Base-by-base conservation (phyloP, 1,140 invertebrate genomes). In the Drosophila athabasca region DNA sequence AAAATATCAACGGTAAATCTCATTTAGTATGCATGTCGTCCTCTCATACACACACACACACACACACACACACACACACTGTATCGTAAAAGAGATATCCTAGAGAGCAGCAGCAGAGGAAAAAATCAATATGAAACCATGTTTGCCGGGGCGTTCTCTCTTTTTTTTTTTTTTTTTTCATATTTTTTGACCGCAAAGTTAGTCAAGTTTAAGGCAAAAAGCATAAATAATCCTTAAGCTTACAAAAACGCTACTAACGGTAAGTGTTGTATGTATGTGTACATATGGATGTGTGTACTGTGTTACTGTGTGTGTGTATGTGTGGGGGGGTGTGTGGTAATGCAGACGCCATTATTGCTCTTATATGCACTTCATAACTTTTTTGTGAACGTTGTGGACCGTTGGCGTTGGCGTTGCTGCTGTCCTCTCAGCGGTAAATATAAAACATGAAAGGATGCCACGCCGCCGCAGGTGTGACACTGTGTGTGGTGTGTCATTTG, bases 131-230 rank as follows among this genome's bases (percentile, higher is more conserved):
- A 53, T 59, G 41, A 45, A 60, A 57, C 43, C 24, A 4, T 13
- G 8, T 51, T 31, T 31, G 8, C n/a, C 17, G 45, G 24, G 2
- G 31, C 4, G 5, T 26, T 26, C 5, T 5, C 24, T 19, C 5
- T 3, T 11, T 35, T 35, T 35, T 1, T 3, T 11, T 35, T 1
- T 35, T 35, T 22, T 35, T 57, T 62, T 64, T 29, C 22, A 22
- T 49, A 44, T 6, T 29, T 35, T 54, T 31, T 52, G 55, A 45
- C 61, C 68, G 50, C 73, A 72, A 57, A 72, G 57, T 61, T 59
- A 53, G 62, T 67, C 73, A 79, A 79, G 73, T 79, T 79, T 49
- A 79, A 72, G 76, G 76, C 68, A 59, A 72, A 64, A 76, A 60
- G 51, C 76, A 73, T 76, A 72, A 72, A 76, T 68, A 72, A 79